Evolutionary conservation across 2,888 invertebrate species (phyloP).

Genomic region (Barypeithes pellucidus): DNA sequence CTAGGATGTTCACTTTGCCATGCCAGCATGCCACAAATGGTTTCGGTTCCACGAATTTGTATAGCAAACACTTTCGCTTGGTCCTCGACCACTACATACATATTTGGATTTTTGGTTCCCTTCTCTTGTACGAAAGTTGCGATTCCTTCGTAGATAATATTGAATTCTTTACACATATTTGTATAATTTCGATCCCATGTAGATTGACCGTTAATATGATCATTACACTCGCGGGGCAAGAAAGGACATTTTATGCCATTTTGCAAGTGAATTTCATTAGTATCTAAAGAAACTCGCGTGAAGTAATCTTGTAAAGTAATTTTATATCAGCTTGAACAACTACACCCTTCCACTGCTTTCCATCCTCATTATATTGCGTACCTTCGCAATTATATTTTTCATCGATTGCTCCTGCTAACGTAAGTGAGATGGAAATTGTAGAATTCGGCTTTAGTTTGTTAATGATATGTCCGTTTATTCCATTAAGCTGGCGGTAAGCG

Average conservation of each 20-base stretch:
- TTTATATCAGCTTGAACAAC: no score
- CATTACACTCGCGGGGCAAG: neutral
- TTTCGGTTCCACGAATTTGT: neutral
- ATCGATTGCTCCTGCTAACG: no score
- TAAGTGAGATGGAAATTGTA: no score
- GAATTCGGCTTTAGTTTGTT: no score
- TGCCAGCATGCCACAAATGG: neutral
- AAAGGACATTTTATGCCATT: slow-evolving; percentile 13
- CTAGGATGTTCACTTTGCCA: slow-evolving; percentile 20
- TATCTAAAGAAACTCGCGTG: slow-evolving; percentile 5
- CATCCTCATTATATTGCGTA: no score
- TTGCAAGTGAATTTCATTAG: slow-evolving; percentile 21
- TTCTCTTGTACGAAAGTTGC: neutral
- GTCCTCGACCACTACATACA: neutral
- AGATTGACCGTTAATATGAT: neutral
- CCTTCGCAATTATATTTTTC: no score
- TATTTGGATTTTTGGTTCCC: no score
- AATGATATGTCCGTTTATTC: no score
- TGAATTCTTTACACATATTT: neutral
- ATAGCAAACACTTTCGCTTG: neutral
- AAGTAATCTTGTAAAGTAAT: no score
- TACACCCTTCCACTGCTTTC: no score
- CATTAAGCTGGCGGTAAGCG: no score
- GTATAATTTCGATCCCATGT: slow-evolving; percentile 4
- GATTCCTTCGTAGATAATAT: neutral